A percentile compares a stretch with the other conserved stretches of the same genome.
These are phyloP conservation scores for Nanorana parkeri DNA, from an alignment of 2,113 vertebrate species.

Conservation along the genomic window DNA sequence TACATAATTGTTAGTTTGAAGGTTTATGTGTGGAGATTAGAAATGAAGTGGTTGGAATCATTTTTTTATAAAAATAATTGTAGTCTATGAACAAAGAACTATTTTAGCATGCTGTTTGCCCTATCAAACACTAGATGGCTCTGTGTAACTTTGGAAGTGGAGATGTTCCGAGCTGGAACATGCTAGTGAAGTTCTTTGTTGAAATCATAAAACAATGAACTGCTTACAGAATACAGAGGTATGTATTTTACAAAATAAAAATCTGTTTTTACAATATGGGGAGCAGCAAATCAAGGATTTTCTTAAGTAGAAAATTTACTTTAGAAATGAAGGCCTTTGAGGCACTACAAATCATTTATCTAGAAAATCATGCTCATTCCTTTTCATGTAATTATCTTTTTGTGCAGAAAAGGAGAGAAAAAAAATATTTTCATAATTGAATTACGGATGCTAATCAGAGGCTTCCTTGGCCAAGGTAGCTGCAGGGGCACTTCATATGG, in stretches of 20 bases:
- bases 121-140: constrained; percentile 37
- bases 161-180: neutral
- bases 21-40: too few relatives aligned
- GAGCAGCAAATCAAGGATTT: neutral
- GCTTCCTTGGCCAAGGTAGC: neutral
- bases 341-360: neutral
- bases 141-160: neutral
- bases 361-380: neutral
- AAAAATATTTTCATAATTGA: neutral
- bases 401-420: neutral
- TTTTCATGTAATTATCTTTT: constrained; percentile 8
- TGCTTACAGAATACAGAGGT: neutral
- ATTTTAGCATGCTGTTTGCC: neutral
- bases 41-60: too few relatives aligned
- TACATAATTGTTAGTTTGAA: too few relatives aligned
- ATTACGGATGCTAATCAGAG: constrained; percentile 3
- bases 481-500: neutral
- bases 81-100: too few relatives aligned
- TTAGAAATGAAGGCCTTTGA: neutral
- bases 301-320: neutral
- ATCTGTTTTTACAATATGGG: neutral
- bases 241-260: neutral
- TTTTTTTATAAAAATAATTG: too few relatives aligned
- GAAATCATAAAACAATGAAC: constrained; percentile 7
- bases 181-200: neutral